Evolutionary conservation across 2,888 invertebrate genomes (phyloP), one percentile per base, ranked within the genome.

Genomic region (Agrochola circellaris): DNA sequence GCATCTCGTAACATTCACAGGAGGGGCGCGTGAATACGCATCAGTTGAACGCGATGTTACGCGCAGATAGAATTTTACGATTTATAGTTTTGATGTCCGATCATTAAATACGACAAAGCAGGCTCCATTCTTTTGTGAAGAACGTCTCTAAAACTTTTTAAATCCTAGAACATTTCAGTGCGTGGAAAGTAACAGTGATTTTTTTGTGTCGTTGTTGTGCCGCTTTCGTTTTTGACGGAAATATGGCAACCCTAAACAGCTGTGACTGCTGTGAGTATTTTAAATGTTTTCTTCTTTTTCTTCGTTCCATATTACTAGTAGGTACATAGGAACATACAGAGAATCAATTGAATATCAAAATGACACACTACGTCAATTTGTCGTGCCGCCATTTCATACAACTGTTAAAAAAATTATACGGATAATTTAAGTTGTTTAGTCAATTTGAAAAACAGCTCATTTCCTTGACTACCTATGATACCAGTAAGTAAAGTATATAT

Each of bases 1-100:
- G 85, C 79, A 87, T 92, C 88, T 91, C 90, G 91, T 91, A 93
- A 92, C 77, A 80, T 64, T 34, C 56, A 81, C 82, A 71, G 86
- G 85, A 89, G 91, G 87, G 90, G 90, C 90, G 89, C 87, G 83
- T 75, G 82, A 87, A 82, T 84, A 66, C 75, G 71, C 86, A 83
- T 87, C 87, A 79, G 89, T 90, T 90, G n/a, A n/a, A n/a, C n/a
- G n/a, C n/a, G n/a, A n/a, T n/a, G n/a, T n/a, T n/a, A n/a, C n/a
- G n/a, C n/a, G 72, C 86, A 83, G 89, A 85, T 86, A 84, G 76
- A 87, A 84, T 83, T 83, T 80, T 74, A 79, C 81, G 79, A 86
- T 87, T 86, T 81, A 87, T 75, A 81, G 79, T 81, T 87, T 83
- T 89, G 89, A 85, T 87, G 82, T 82, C 60, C 76, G 75, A 68